Evolutionary conservation across 1,140 invertebrate species (phyloP).

Genomic region (Venustaconcha ellipsiformis): DNA sequence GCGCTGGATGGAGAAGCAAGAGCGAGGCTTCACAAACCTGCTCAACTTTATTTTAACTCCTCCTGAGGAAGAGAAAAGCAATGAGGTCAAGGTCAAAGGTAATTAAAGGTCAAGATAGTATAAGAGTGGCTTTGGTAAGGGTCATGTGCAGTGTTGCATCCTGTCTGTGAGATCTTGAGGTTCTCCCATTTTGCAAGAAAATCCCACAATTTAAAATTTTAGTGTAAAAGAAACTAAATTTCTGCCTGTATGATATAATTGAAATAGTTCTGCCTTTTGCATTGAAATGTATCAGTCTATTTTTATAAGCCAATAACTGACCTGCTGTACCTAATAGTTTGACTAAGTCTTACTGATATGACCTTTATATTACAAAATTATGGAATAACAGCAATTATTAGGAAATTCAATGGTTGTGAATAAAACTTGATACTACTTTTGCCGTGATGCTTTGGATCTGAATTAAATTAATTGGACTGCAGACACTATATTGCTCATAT

Average conservation of each 20-base stretch:
- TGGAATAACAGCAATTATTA: too few species aligned
- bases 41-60: slow-evolving; percentile 88
- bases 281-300: not conserved
- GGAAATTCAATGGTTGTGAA: too few species aligned
- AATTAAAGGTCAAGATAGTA: not conserved
- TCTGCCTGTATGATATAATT: not conserved
- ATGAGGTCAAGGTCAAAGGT: slow-evolving; percentile 56
- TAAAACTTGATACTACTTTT: too few species aligned
- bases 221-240: not conserved
- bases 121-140: not conserved
- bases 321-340: too few species aligned
- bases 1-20: slow-evolving; percentile 83
- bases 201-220: not conserved
- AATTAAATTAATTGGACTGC: too few species aligned
- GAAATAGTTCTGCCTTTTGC: not conserved
- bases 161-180: too few species aligned
- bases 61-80: slow-evolving; percentile 73
- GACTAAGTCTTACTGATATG: too few species aligned
- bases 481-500: too few species aligned
- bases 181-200: not conserved
- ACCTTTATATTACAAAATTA: too few species aligned
- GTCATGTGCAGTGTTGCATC: not conserved
- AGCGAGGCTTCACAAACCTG: slow-evolving; percentile 87
- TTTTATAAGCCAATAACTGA: not conserved
- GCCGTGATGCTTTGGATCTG: too few species aligned